Evolutionary conservation across 2,888 invertebrate species (phyloP).

Genomic region (Autographa pulchrina): DNA sequence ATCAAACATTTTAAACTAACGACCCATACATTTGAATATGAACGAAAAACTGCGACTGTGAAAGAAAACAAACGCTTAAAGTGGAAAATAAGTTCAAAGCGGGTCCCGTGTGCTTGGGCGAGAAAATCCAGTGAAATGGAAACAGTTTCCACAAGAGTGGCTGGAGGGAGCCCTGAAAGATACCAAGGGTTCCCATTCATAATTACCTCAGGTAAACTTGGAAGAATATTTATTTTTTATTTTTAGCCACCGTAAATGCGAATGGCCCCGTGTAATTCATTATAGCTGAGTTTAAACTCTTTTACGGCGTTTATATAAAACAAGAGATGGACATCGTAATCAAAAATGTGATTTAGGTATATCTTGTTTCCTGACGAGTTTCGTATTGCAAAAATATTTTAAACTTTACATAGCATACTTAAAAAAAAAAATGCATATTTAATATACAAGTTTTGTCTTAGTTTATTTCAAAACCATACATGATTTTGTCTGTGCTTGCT

Average conservation of each 20-base stretch:
- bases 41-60: conserved; percentile 61
- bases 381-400: too few species aligned
- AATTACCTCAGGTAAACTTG: conserved; percentile 39
- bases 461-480: too few species aligned
- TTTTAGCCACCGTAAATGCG: conserved; percentile 21
- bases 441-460: too few species aligned
- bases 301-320: background rate
- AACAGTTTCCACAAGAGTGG: conserved; percentile 75
- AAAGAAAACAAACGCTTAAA: conserved; percentile 77
- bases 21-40: conserved; percentile 51
- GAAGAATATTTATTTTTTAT: conserved; percentile 50
- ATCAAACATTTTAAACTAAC: conserved; percentile 19
- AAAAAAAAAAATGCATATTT: too few species aligned
- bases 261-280: conserved; percentile 14
- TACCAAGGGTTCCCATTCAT: conserved; percentile 71
- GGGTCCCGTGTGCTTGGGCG: conserved; percentile 71
- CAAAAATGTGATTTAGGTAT: background rate
- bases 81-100: conserved; percentile 83
- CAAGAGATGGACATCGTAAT: background rate
- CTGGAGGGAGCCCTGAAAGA: conserved; percentile 59
- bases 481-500: too few species aligned
- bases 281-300: background rate
- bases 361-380: too few species aligned
- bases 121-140: conserved; percentile 77
- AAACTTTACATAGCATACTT: too few species aligned